Evolutionary conservation across 2,888 invertebrate genomes (phyloP).

Genomic region (Volucella inflata): DNA sequence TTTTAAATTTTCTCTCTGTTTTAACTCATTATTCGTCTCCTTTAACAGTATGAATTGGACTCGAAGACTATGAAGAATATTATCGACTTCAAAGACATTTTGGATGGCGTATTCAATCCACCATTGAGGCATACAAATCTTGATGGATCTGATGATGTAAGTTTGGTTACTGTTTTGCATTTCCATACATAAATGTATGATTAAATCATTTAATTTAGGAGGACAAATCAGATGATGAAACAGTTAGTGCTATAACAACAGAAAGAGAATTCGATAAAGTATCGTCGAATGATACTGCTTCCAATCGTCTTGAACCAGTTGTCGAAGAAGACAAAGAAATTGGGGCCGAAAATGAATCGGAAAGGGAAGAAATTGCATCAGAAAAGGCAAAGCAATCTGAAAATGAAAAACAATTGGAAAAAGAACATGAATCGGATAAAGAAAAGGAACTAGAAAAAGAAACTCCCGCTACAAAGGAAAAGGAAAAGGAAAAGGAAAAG

Average conservation of each 20-base stretch:
- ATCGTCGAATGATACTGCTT: constrained; percentile 40
- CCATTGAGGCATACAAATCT: constrained; percentile 73
- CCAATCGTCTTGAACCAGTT: constrained; percentile 46
- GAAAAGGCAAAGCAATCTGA: constrained; percentile 17
- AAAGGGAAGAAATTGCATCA: background rate
- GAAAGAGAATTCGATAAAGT: constrained; percentile 64
- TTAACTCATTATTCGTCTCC: background rate
- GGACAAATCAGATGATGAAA: constrained; percentile 76
- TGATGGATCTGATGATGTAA: constrained; percentile 79
- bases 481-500: constrained; percentile 20
- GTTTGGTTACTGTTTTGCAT: background rate
- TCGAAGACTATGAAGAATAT: constrained; percentile 80
- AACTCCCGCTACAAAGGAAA: background rate
- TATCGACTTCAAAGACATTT: constrained; percentile 80
- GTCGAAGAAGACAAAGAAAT: constrained; percentile 60
- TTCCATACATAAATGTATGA: background rate
- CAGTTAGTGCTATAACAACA: constrained; percentile 58
- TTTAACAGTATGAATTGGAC: constrained; percentile 81
- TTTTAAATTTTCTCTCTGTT: background rate
- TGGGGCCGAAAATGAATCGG: constrained; percentile 21
- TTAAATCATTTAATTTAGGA: constrained; percentile 57
- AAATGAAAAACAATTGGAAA: constrained; percentile 28
- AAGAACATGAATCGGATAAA: constrained; percentile 19
- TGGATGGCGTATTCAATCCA: constrained; percentile 81
- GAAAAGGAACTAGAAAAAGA: constrained; percentile 17